phyloP scores from a whole-genome alignment of 2,888 invertebrate species.

The Sabellastarte sp. region DNA sequence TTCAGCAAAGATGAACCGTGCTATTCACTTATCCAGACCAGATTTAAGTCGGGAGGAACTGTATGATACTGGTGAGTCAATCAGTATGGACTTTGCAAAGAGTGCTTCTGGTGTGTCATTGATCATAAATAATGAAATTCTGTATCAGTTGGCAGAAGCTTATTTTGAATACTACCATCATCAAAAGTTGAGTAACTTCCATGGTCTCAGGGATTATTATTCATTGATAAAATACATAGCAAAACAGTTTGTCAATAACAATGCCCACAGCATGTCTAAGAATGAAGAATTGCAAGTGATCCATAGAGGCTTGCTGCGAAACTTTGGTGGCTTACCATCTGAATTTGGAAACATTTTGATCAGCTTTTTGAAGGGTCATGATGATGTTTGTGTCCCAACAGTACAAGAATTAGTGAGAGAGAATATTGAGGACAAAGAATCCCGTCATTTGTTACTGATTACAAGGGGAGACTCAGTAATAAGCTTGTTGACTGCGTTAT shows the following conservation, averaged over 20 bases:
- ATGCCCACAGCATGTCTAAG: too few relatives aligned
- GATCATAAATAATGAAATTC: not conserved
- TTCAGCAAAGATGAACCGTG: slow-evolving; percentile 32
- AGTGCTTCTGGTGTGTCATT: not conserved
- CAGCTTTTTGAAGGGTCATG: not conserved
- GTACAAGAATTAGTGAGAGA: not conserved
- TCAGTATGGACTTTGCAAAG: not conserved
- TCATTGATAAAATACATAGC: slow-evolving; percentile 16
- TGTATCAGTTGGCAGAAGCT: slow-evolving; percentile 5
- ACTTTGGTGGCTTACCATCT: slow-evolving; percentile 36
- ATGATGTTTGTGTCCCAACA: not conserved
- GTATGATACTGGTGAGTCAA: slow-evolving; percentile 9
- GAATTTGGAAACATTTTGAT: slow-evolving; percentile 18
- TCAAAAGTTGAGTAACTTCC: slow-evolving; percentile 10
- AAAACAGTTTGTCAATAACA: not conserved
- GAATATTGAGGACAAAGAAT: not conserved
- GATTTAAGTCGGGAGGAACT: slow-evolving; percentile 16
- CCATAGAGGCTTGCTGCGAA: slow-evolving; percentile 31
- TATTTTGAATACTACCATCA: slow-evolving; percentile 9
- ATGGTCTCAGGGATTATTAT: slow-evolving; percentile 25
- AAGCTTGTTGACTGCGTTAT: slow-evolving; percentile 3
- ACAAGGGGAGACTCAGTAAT: not conserved
- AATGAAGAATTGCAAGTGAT: too few relatives aligned
- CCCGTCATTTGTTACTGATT: not conserved
- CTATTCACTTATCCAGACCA: slow-evolving; percentile 18